phyloP scores from a whole-genome alignment of 2,797 vertebrate genomes.

The Lutjanus argentimaculatus region DNA sequence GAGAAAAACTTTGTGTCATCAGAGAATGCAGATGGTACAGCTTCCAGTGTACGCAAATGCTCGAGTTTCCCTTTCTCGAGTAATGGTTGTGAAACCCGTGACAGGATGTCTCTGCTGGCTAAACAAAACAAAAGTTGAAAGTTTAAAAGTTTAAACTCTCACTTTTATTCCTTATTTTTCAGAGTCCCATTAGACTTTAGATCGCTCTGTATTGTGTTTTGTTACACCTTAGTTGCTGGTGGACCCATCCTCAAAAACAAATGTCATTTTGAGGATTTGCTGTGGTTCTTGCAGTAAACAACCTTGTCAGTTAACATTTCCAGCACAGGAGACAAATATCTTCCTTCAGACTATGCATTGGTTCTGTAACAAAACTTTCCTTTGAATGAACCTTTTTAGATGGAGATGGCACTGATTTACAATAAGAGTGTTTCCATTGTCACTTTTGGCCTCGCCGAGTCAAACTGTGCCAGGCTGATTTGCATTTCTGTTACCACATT shows the following conservation, averaged over 20 bases:
- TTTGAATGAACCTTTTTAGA: neutral
- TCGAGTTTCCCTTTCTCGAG: conserved; percentile 21
- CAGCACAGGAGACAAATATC: conserved; percentile 2
- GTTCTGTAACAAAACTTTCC: neutral
- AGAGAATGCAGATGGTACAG: neutral
- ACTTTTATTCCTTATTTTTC: neutral
- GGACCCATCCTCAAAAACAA: neutral
- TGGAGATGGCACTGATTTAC: neutral
- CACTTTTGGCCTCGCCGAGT: too few species aligned
- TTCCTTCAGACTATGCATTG: neutral
- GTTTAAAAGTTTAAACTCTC: neutral
- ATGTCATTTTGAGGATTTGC: conserved; percentile 5
- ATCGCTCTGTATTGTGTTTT: too few species aligned
- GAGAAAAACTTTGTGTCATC: neutral
- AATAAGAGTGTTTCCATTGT: too few species aligned
- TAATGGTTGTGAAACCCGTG: conserved; percentile 10
- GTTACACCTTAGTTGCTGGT: neutral
- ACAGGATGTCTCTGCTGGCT: neutral
- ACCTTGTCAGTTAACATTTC: neutral
- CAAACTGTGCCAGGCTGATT: too few species aligned
- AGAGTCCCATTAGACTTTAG: too few species aligned
- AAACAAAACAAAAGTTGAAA: neutral
- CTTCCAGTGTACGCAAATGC: neutral
- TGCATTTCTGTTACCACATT: too few species aligned
- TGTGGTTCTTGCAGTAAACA: conserved; percentile 10